Evolutionary conservation across 2,888 invertebrate species (phyloP).

Genomic region (Xanthia togata): DNA sequence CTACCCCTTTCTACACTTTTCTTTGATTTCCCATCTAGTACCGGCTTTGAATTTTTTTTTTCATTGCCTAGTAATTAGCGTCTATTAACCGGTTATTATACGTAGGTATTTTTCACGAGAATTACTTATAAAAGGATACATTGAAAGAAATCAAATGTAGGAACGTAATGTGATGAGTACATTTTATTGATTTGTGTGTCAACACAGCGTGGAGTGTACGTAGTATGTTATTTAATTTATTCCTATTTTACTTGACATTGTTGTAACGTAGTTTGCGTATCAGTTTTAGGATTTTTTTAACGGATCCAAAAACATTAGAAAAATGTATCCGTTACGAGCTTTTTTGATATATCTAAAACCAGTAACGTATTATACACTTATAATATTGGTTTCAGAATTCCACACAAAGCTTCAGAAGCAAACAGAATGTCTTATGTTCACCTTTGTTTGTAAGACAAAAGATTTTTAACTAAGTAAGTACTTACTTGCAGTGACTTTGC

Average conservation of each 20-base stretch:
- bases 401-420: constrained; percentile 55
- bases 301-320: neutral
- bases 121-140: constrained; percentile 47
- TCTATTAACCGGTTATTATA: constrained; percentile 74
- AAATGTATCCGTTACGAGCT: neutral
- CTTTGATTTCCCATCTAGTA: constrained; percentile 85
- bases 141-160: constrained; percentile 37
- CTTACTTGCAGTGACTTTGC: constrained; percentile 67
- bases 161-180: constrained; percentile 19
- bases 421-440: constrained; percentile 51
- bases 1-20: constrained; percentile 84
- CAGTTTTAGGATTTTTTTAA: neutral
- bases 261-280: neutral
- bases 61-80: constrained; percentile 80
- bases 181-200: constrained; percentile 48
- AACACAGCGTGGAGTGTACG: neutral
- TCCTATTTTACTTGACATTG: neutral
- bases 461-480: constrained; percentile 67
- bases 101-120: constrained; percentile 58
- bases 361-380: neutral
- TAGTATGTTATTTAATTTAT: neutral
- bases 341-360: constrained; percentile 4
- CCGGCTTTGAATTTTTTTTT: constrained; percentile 77
- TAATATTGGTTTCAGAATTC: constrained; percentile 46
- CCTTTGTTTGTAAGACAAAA: constrained; percentile 70